Evolutionary conservation across 1,140 invertebrate genomes (phyloP), one percentile per base, ranked within the genome.

Genomic region (Ganaspis sp.): DNA sequence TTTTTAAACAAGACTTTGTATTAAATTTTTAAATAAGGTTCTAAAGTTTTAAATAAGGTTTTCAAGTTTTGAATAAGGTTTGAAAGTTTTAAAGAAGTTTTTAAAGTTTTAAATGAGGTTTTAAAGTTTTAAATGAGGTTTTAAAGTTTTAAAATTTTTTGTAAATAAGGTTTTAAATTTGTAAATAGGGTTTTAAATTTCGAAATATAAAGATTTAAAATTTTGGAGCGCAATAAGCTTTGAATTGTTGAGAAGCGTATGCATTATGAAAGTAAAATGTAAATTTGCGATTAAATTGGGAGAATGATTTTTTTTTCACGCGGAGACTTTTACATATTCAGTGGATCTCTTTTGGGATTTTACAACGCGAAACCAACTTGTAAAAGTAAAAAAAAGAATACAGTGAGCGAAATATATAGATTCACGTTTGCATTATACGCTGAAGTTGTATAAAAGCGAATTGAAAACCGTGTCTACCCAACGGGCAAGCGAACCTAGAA

Each of bases 401-500:
- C 6, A 34, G 29, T 34, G 23, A 29, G 58, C 26, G 8, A 29
- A 64, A 29, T 64, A n/a, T n/a, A 64, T 64, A 64, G 23, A 26
- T 49, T 64, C 26, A 64, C 26, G 58, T 29, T 64, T 64, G 58
- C 23, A 64, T 64, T 64, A 64, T 64, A 64, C 17, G 4, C 58
- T n/a, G 26, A 29, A 29, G 12, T 64, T 64, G 58, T 29, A 64
- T 64, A 34, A 29, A n/a, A 58, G 54, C 54, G 54, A 58, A 58
- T 58, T 58, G 54, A 58, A 58, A 64, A 64, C 58, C 58, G 23
- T 64, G 58, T 29, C 26, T 64, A 64, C 26, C 58, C 58, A 64
- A 64, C 26, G 58, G 58, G 58, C 58, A 29, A 64, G 23, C 23
- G 58, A 29, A 64, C 23, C 9, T 12, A 64, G 12, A 64, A 64